Conservation (phyloP, 2,113 vertebrate species). For the Microcebus lehilahytsara region DNA sequence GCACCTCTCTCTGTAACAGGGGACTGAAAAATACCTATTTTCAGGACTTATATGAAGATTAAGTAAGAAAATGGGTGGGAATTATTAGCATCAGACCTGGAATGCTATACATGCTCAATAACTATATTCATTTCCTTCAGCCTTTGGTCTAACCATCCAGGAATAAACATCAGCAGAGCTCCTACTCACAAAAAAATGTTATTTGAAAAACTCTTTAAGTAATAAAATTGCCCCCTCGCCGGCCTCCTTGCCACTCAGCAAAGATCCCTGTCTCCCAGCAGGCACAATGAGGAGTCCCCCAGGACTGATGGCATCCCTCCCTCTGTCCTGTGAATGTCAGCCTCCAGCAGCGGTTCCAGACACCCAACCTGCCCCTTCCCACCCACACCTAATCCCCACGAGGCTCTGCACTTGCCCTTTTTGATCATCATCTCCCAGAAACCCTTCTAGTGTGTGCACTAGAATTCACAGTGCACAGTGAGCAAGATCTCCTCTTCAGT, state of each 20-base stretch:
- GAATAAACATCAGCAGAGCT: not conserved
- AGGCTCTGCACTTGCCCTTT: not conserved
- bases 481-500: not conserved
- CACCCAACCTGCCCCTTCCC: not conserved
- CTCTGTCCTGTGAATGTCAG: not conserved
- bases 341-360: not conserved
- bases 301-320: not conserved
- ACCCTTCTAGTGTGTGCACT: not conserved
- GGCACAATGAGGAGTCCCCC: not conserved
- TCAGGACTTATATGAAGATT: not conserved
- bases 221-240: not conserved
- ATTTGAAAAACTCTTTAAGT: not conserved
- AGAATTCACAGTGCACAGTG: not conserved
- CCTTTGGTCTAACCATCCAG: not conserved
- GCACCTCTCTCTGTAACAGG: not conserved
- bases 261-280: not conserved
- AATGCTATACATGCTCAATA: not conserved
- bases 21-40: not conserved
- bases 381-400: not conserved
- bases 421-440: not conserved
- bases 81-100: not conserved
- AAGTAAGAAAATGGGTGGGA: constrained; percentile 19
- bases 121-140: not conserved
- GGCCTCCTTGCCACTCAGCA: not conserved
- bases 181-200: not conserved